phyloP scores from a whole-genome alignment of 2,113 vertebrate genomes.

The Mormoops blainvillei region DNA sequence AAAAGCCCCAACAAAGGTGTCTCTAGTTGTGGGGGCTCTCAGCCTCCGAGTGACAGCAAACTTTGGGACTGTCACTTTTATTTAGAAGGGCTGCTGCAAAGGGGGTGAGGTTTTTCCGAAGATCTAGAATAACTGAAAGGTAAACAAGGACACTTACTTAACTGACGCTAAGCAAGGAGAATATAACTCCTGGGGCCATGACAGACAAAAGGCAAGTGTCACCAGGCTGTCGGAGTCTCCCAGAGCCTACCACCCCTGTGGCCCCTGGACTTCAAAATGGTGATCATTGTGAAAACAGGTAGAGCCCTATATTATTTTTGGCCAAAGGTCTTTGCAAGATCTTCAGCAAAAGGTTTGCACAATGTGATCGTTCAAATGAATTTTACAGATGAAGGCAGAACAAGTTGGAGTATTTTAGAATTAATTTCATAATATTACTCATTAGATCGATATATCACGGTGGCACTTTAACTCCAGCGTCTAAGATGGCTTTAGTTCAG shows the following conservation, averaged over 20 bases:
- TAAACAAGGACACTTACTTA: not conserved
- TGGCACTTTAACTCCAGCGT: conserved; percentile 47
- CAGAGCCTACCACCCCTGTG: not conserved
- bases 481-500: not conserved
- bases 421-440: conserved; percentile 59
- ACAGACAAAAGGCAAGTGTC: not conserved
- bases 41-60: not conserved
- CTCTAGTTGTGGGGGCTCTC: not conserved
- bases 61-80: not conserved
- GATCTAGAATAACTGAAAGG: not conserved
- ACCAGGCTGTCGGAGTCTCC: not conserved
- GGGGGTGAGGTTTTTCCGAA: not conserved
- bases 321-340: conserved; percentile 1
- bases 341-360: conserved; percentile 40
- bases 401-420: conserved; percentile 47
- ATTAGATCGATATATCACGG: conserved; percentile 49
- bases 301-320: conserved; percentile 28
- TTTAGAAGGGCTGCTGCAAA: not conserved
- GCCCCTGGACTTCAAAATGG: not conserved
- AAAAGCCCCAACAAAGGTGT: not conserved
- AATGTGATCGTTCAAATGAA: conserved; percentile 49
- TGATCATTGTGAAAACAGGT: conserved; percentile 13
- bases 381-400: conserved; percentile 52
- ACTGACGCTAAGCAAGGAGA: not conserved
- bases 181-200: not conserved